Evolutionary conservation across 2,113 vertebrate species (phyloP).

Genomic region (Anguilla japonica): DNA sequence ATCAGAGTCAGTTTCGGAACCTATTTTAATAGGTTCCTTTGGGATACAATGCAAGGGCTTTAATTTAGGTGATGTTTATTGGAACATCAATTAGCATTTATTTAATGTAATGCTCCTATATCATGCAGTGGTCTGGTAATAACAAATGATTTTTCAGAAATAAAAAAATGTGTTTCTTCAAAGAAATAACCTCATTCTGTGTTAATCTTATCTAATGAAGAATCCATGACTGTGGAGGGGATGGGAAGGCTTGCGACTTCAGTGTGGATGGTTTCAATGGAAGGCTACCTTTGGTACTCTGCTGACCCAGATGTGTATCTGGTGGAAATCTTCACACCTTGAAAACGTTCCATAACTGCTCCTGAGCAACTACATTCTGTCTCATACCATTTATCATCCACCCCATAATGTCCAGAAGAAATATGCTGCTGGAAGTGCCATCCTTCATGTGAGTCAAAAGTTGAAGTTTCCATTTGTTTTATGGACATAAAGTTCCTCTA

Average conservation of each 20-base stretch:
- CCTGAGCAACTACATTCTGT: slow-evolving; percentile 33
- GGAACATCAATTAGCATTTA: not conserved
- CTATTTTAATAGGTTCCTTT: not conserved
- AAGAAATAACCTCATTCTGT: not conserved
- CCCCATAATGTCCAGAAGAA: slow-evolving; percentile 66
- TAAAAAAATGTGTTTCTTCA: not conserved
- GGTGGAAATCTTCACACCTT: slow-evolving; percentile 56
- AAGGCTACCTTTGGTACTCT: slow-evolving; percentile 33
- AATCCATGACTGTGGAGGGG: slow-evolving; percentile 59
- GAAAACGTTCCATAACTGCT: slow-evolving; percentile 49
- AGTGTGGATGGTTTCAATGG: slow-evolving; percentile 46
- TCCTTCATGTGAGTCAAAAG: slow-evolving; percentile 65
- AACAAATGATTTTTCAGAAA: not conserved
- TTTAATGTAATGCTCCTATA: not conserved
- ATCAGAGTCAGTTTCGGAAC: not conserved
- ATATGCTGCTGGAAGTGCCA: slow-evolving; percentile 64
- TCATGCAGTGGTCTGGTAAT: not conserved
- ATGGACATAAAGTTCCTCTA: slow-evolving; percentile 56
- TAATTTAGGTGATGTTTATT: not conserved
- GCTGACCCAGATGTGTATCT: slow-evolving; percentile 59
- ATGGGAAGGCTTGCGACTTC: slow-evolving; percentile 60
- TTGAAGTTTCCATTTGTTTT: slow-evolving; percentile 64
- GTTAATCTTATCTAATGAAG: not conserved
- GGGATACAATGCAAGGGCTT: not conserved
- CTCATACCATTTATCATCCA: slow-evolving; percentile 67